Evolutionary conservation across 2,888 invertebrate species (phyloP), one percentile per base, ranked within the genome.

Genomic region (Eubasilissa splendida): DNA sequence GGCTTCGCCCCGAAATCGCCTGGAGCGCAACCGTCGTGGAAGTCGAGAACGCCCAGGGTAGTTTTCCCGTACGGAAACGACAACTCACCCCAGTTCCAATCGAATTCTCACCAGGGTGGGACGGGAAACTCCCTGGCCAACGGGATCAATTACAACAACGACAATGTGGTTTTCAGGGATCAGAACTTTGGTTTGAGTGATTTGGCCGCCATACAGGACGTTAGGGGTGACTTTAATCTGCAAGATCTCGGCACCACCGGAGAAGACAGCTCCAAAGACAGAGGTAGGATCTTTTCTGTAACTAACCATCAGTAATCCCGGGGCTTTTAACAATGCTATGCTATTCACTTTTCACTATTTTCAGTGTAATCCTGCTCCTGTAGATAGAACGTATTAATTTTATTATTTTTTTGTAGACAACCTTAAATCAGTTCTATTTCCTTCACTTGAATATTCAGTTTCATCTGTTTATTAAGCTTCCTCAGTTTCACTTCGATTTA

Each of bases 161-260:
- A 91, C 85, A 91, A 90, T 86, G 89, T 91, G 1, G 89, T 90
- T 88, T 90, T 89, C 84, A 91, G 93, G 86, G 93, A 93, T 84
- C 92, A 91, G 85, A 92, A 90, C 86, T 92, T 92, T 84, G 92
- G 92, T 84, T 86, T 92, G 76, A 92, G 91, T 84, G 93, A 93
- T 82, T 86, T 93, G 71, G 90, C 90, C 0, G 87, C 89, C 50
- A 88, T 91, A 50, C 89, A 89, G 85, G 89, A 89, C 84, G 88
- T 89, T 14, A 87, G 89, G 80, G 92, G 92, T 84, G 93, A 93
- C 42, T 91, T 91, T 83, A 91, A 90, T 82, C 86, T 94, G 65
- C 94, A 94, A 88, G 94, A 94, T 85, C 88, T 93, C 78, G 90
- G 88, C 9, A 66, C 74, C 5, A 56, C 78, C 8, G 89, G 91